Conservation (phyloP, 2,797 vertebrate species). For the Bradypodion pumilum region DNA sequence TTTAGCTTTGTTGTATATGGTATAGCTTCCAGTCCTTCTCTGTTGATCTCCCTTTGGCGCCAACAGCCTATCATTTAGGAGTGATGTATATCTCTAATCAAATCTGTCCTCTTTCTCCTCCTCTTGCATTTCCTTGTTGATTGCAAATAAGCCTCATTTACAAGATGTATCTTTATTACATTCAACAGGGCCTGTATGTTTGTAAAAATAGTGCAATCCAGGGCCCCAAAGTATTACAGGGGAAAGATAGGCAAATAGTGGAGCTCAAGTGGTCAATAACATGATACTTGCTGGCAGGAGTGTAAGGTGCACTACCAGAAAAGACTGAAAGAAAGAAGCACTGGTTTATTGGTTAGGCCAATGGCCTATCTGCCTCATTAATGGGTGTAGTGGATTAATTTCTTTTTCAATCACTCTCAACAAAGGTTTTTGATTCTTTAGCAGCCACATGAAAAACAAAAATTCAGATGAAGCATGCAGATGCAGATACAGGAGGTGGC, state of each 20-base stretch:
- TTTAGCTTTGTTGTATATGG: background rate
- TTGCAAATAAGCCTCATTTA: constrained; percentile 2
- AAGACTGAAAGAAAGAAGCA: background rate
- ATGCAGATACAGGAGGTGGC: background rate
- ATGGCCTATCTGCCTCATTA: background rate
- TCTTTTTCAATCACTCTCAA: background rate
- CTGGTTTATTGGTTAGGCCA: background rate
- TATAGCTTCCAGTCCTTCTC: background rate
- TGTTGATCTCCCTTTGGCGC: constrained; percentile 17
- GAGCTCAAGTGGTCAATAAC: background rate
- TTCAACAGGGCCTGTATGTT: background rate
- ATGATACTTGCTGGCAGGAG: constrained; percentile 3
- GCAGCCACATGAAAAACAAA: background rate
- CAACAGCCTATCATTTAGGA: constrained; percentile 22
- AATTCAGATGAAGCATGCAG: background rate
- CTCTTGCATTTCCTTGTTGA: constrained; percentile 25
- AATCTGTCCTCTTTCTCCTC: constrained; percentile 25
- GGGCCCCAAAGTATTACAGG: background rate
- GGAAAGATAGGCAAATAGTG: background rate
- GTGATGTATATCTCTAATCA: constrained; percentile 22
- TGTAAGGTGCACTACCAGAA: background rate
- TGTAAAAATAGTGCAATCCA: background rate
- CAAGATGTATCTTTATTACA: background rate
- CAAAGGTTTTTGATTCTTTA: background rate
- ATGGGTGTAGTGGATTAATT: background rate